phyloP scores from a whole-genome alignment of 2,888 invertebrate genomes.

The Pycnomerus fuliginosus region DNA sequence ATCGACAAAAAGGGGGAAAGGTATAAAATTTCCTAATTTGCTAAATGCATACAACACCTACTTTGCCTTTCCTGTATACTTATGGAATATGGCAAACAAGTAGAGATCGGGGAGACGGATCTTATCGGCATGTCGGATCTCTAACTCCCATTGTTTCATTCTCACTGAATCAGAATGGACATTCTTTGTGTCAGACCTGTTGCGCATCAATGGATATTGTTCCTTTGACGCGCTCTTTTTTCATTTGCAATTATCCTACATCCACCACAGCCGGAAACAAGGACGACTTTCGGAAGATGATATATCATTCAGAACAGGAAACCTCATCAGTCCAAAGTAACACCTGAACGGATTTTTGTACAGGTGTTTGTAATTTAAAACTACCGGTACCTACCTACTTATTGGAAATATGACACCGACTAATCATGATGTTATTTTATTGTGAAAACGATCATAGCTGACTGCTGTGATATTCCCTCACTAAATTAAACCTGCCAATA shows the following conservation, averaged over 20 bases:
- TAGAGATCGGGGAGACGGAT: constrained; percentile 6
- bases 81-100: constrained; percentile 11
- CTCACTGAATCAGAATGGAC: constrained; percentile 38
- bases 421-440: too few species aligned
- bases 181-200: constrained; percentile 35
- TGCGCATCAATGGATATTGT: constrained; percentile 10
- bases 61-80: constrained; percentile 10
- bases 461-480: too few species aligned
- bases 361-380: constrained; percentile 6
- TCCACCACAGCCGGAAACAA: too few species aligned
- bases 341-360: constrained; percentile 25
- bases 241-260: too few species aligned
- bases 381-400: too few species aligned
- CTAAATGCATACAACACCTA: constrained; percentile 4
- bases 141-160: constrained; percentile 37
- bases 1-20: too few species aligned
- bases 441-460: too few species aligned
- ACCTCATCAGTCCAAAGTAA: too few species aligned
- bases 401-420: too few species aligned
- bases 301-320: too few species aligned
- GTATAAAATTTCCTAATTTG: constrained; percentile 11
- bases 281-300: background rate
- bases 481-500: too few species aligned
- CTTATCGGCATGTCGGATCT: constrained; percentile 40
- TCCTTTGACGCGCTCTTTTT: constrained; percentile 1